These are phyloP conservation scores for Plecturocebus donacophilus DNA, from an alignment of 2,113 vertebrate species.

Conservation along the genomic window DNA sequence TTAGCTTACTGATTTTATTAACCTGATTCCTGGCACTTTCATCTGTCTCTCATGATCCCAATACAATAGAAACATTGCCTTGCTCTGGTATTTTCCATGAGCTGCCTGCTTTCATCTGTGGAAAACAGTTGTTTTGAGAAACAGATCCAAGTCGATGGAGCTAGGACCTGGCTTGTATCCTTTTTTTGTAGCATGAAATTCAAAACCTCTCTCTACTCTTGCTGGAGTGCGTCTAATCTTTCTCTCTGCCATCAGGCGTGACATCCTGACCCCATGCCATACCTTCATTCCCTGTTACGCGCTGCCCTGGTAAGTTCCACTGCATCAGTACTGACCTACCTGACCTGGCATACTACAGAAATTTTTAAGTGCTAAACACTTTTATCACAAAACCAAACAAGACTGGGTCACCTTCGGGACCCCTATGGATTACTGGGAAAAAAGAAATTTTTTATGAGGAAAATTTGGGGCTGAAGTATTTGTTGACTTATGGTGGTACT, in stretches of 20 bases:
- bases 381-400: conserved; percentile 54
- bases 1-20: conserved; percentile 16
- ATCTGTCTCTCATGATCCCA: not conserved
- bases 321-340: not conserved
- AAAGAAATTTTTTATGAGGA: not conserved
- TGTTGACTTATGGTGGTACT: not conserved
- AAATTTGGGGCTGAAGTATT: not conserved
- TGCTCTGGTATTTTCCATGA: conserved; percentile 38
- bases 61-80: not conserved
- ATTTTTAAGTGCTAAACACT: not conserved
- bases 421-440: not conserved
- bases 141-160: not conserved
- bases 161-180: not conserved
- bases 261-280: conserved; percentile 39
- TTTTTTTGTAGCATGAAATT: not conserved
- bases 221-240: conserved; percentile 13
- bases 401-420: not conserved
- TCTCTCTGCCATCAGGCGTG: conserved; percentile 6
- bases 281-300: conserved; percentile 33
- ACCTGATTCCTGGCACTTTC: conserved; percentile 31
- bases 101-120: not conserved
- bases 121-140: not conserved
- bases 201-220: not conserved
- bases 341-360: conserved; percentile 3
- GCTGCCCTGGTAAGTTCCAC: not conserved